Evolutionary conservation across 2,888 invertebrate species (phyloP), one percentile per base, ranked within the genome.

Genomic region (Epinotia ramella): DNA sequence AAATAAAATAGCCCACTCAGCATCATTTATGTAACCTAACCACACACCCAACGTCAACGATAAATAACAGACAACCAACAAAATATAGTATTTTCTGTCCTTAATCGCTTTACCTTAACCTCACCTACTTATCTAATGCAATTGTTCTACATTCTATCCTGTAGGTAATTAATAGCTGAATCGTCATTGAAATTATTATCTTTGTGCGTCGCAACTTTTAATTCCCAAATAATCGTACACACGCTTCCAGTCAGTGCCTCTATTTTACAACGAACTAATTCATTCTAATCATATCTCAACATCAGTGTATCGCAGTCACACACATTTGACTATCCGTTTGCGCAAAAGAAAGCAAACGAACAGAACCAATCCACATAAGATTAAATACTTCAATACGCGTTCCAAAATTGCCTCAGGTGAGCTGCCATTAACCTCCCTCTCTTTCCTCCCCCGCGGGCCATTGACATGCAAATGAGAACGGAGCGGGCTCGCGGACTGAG

Each of bases 381-480:
- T 53, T 53, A 53, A 5, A 53, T n/a, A n/a, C n/a, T n/a, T 53
- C 53, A 53, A 53, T n/a, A n/a, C 53, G 53, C 53, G 53, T 53
- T 53, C 53, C 16, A n/a, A 53, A 53, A 53, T 53, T 53, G n/a
- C 53, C 53, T 86, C 88, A 92, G 89, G 89, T 90, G 86, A 86
- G 84, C 85, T 84, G 86, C 86, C 87, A 89, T 89, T 89, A 88
- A 87, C 78, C 77, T 79, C 78, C 80, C 74, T 73, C 79, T 79
- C 80, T 67, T 73, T 66, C 79, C 76, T 79, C 79, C 84, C 78
- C 84, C 82, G 80, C 83, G 79, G 84, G 81, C 84, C 89, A 90
- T 93, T 91, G 92, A 87, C 91, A 94, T 94, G 94, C 90, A 93
- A 94, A 94, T 93, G 92, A 76, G 75, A 57, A 33, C 56, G 70